Base-by-base conservation (phyloP, 1,140 invertebrate species). In the Wasmannia auropunctata region DNA sequence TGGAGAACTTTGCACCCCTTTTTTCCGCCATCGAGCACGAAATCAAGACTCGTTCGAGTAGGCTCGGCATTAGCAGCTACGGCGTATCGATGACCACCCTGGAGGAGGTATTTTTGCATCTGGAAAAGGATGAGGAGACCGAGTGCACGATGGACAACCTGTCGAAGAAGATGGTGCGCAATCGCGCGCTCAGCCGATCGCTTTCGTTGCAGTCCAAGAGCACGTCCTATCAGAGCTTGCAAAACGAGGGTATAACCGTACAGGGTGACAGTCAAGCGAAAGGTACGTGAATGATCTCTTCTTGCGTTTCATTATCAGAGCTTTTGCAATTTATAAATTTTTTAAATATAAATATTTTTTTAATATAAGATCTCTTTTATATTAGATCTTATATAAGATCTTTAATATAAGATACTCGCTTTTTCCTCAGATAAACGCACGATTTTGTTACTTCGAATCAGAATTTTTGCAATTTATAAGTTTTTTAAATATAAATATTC, bases 61-160 rank as follows among this genome's bases (percentile, higher is more conserved):
- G 96, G 77, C 93, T 97, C 19, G 97, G 97, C 28, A 97, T 99
- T 72, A 97, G 96, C 84, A 98, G 97, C 92, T 99, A 98, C 93
- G 98, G 98, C 0, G 97, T 99, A 0, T 98, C 98, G 34, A 98
- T 99, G 97, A 99, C 98, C 19, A 98, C 98, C 0, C 94, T 99
- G 77, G 98, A 99, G 94, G 98, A 99, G 93, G 98, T 96, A 31
- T 97, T 97, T 63, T 95, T 98, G 51, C 97, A 97, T 90, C 91
- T 98, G 63, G 97, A 97, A 93, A 96, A 97, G 62, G 96, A 97
- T 80, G 97, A 96, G 51, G 97, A 97, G 58, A 95, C 96, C 0
- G 97, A 96, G 72, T 95, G 94, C 74, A 95, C 95, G 7, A 96
- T 97, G 89, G 97, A 97, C 75, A 97, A 97, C 88, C 94, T 97